Percentiles rank a stretch among this genome's conserved stretches.
phyloP scores from a whole-genome alignment of 2,888 invertebrate genomes.

The Syrista parreyssii region DNA sequence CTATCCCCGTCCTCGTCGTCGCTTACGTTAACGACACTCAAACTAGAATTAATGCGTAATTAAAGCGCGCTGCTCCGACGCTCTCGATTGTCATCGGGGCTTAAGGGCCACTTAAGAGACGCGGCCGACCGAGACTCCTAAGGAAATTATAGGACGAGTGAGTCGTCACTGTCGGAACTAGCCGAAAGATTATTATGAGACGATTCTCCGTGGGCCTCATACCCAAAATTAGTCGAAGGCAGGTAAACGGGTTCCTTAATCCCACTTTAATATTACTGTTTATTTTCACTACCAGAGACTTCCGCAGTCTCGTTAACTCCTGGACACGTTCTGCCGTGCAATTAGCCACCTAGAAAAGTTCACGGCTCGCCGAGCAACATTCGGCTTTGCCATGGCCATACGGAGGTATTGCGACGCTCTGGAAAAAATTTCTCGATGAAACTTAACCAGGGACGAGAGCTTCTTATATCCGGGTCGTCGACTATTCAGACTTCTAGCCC shows the following conservation, averaged over 20 bases:
- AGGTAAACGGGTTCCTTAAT: conserved; percentile 23
- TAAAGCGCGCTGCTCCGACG: conserved; percentile 36
- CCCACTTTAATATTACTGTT: conserved; percentile 25
- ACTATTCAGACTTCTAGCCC: conserved; percentile 36
- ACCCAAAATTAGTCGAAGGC: not conserved
- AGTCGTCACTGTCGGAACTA: not conserved
- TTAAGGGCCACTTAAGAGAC: conserved; percentile 36
- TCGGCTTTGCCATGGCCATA: not conserved
- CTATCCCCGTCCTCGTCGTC: not conserved
- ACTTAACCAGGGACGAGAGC: conserved; percentile 23
- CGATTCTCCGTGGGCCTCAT: not conserved
- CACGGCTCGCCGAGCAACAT: conserved; percentile 11
- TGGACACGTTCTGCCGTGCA: conserved; percentile 32
- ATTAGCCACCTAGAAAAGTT: conserved; percentile 30
- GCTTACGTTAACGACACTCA: conserved; percentile 43
- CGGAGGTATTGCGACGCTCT: not conserved
- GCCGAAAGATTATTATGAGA: not conserved
- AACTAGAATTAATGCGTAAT: conserved; percentile 53
- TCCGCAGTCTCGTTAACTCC: conserved; percentile 8
- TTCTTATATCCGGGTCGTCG: conserved; percentile 25
- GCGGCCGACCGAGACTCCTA: not conserved
- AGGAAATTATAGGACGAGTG: not conserved
- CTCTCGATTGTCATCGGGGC: conserved; percentile 45
- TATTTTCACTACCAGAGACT: conserved; percentile 13
- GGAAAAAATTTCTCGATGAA: conserved; percentile 35